A percentile compares a stretch with the other conserved stretches of the same genome.
These are phyloP conservation scores for Cromileptes altivelis DNA, from an alignment of 2,113 vertebrate species.

Conservation along the genomic window DNA sequence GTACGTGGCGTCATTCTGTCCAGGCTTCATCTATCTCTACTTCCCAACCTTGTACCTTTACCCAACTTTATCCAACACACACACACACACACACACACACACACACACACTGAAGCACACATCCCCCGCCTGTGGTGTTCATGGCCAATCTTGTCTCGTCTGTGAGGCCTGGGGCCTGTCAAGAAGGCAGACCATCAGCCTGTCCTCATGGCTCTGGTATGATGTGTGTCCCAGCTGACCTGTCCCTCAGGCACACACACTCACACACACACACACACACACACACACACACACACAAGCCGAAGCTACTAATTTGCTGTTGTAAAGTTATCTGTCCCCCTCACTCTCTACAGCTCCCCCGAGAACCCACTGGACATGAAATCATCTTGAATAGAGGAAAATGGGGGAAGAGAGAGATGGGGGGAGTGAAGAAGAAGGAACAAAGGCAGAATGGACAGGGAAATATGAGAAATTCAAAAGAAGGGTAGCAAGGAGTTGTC, in stretches of 20 bases:
- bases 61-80: not conserved
- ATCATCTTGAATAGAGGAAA: slow-evolving; percentile 49
- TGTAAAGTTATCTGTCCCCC: slow-evolving; percentile 66
- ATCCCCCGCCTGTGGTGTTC: slow-evolving; percentile 16
- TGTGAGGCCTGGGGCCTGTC: slow-evolving; percentile 41
- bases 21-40: not conserved
- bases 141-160: slow-evolving; percentile 27
- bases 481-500: slow-evolving; percentile 43
- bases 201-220: slow-evolving; percentile 70
- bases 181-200: slow-evolving; percentile 43
- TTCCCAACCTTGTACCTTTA: not conserved
- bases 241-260: slow-evolving; percentile 40
- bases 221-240: slow-evolving; percentile 64
- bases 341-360: slow-evolving; percentile 32
- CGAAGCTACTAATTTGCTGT: slow-evolving; percentile 65
- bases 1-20: not conserved
- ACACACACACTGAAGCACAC: not conserved
- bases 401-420: slow-evolving; percentile 15
- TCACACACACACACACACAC: slow-evolving; percentile 20
- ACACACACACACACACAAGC: slow-evolving; percentile 18
- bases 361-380: slow-evolving; percentile 63
- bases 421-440: slow-evolving; percentile 18
- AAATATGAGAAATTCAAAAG: slow-evolving; percentile 37
- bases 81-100: not conserved
- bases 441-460: slow-evolving; percentile 14